phyloP scores from a whole-genome alignment of 2,888 invertebrate species.

The Parascotia fuliginaria region DNA sequence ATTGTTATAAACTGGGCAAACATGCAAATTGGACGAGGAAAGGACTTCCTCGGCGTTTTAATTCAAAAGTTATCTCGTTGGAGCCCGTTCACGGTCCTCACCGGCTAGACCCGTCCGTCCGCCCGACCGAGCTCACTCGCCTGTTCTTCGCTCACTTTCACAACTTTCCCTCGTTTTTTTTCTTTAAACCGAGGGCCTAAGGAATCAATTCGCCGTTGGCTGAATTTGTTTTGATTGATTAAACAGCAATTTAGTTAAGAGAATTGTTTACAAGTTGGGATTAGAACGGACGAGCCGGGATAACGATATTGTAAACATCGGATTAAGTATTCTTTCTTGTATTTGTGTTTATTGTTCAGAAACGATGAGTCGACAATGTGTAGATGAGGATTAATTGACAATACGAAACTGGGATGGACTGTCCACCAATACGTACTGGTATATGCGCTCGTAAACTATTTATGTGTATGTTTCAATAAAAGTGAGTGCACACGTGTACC shows the following conservation, averaged over 20 bases:
- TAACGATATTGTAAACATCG: constrained; percentile 20
- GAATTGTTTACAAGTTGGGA: constrained; percentile 5
- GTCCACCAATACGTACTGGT: neutral
- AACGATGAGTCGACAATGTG: constrained; percentile 2
- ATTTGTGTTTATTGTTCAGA: neutral
- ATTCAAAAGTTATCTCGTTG: constrained; percentile 64
- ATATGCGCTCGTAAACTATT: neutral
- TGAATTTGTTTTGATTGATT: constrained; percentile 40
- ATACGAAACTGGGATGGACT: neutral
- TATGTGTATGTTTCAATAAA: neutral
- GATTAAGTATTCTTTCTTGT: neutral
- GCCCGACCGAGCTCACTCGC: neutral
- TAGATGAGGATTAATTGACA: constrained; percentile 4
- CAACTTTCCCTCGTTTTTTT: constrained; percentile 12
- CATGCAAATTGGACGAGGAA: constrained; percentile 76
- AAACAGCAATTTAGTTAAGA: constrained; percentile 39
- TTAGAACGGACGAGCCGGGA: neutral
- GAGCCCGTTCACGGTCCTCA: constrained; percentile 25
- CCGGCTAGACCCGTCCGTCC: constrained; percentile 3
- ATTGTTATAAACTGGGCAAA: constrained; percentile 81
- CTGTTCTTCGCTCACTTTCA: constrained; percentile 1
- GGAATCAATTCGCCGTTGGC: constrained; percentile 31
- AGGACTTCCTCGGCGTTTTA: constrained; percentile 69
- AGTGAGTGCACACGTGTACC: neutral
- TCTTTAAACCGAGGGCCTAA: constrained; percentile 16